phyloP scores from a whole-genome alignment of 64 coral and sea anemone genomes.

The Platygyra sinensis region DNA sequence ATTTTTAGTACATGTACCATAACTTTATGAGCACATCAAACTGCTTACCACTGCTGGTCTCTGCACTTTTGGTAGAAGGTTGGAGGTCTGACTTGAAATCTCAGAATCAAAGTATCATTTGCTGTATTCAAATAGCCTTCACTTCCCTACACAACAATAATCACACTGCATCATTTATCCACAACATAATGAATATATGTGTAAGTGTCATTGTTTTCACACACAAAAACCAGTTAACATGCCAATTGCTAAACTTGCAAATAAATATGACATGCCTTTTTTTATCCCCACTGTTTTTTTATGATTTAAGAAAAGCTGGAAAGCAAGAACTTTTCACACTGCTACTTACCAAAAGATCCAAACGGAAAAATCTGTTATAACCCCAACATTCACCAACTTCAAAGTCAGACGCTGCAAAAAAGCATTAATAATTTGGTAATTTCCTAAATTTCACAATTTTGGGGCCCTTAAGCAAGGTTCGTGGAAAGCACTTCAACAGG shows the following conservation, averaged over 20 bases:
- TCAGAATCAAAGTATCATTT: slow-evolving; percentile 96
- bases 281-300: no score
- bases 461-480: not conserved
- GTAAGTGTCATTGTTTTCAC: no score
- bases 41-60: slow-evolving; percentile 91
- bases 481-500: not conserved
- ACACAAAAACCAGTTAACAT: no score
- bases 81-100: slow-evolving; percentile 98
- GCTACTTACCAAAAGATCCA: slow-evolving; percentile 90
- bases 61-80: slow-evolving; percentile 98
- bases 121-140: slow-evolving; percentile 95
- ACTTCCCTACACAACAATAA: slow-evolving; percentile 68
- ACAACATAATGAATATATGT: no score
- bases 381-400: slow-evolving; percentile 99
- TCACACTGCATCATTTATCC: no score
- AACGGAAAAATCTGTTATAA: slow-evolving; percentile 96
- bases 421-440: not conserved
- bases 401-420: slow-evolving; percentile 91
- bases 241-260: not conserved
- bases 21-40: not conserved
- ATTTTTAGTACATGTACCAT: no score
- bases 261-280: not conserved
- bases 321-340: no score
- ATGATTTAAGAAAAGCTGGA: no score
- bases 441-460: no score